Base-by-base conservation (phyloP, 2,113 vertebrate genomes). In the Brevimyrus niger region DNA sequence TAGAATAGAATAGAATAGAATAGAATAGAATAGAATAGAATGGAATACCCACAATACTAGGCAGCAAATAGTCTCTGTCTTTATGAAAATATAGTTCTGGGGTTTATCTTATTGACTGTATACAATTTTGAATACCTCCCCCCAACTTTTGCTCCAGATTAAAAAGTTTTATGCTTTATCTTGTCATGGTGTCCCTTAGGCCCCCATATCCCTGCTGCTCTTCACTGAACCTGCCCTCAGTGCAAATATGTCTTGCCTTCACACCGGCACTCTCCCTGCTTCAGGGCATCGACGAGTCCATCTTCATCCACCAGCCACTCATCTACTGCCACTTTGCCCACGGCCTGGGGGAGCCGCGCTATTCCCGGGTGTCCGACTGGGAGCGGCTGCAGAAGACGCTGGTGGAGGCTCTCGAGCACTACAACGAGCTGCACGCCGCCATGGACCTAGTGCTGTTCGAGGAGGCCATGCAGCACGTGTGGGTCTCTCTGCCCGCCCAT, bases 301-400 rank as follows among this genome's bases (percentile, higher is more conserved):
- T 96, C 92, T 98, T 98, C 92, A 97, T 97, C 94, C 96, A 96
- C 95, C 97, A 98, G 94, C 96, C 96, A 89, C 93, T 98, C 94
- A 96, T 98, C 94, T 98, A 97, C 95, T 97, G 94, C 93, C 97
- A 97, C 93, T 98, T 99, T 94, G 96, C 97, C 90, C 95, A 94
- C 46, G 96, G 97, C 50, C 91, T 96, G 92, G 97, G 96, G 92
- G 97, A 97, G 94, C 95, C 96, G 91, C 88, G 93, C 90, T 98
- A 97, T 94, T 96, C 97, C 91, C 95, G 94, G 42, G 93, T 95
- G 90, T 96, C 95, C 91, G 96, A 98, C 93, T 97, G 96, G 96
- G 96, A 97, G 93, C 97, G 96, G 93, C 96, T 98, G 93, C 97
- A 96, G 94, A 96, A 97, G 96, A 97, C 96, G 87, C 96, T 98